Base-by-base conservation (phyloP, 2,797 vertebrate species). In the Sebastes variabilis region DNA sequence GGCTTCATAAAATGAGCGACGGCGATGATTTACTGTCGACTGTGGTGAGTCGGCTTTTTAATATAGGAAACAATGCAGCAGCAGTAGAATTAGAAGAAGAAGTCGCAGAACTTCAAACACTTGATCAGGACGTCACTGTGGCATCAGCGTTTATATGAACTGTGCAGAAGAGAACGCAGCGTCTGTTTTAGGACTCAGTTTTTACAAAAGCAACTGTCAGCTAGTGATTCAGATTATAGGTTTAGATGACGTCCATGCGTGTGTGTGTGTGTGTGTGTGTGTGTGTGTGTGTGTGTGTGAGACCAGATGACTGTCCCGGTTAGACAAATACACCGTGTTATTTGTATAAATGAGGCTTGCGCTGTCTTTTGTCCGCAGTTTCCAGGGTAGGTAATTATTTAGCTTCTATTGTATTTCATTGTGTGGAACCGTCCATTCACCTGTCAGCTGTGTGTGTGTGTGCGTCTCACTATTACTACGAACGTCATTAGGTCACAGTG, bases 391-490 rank as follows among this genome's bases (percentile, higher is more conserved):
- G 46, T 81, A 62, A 89, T 89, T 73, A 89, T 85, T 85, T 60
- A 52, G 66, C 80, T 60, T 68, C 56, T 75, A 86, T 92, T 93
- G 90, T 91, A 1, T 64, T 86, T 72, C 61, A 72, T 58, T 84
- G 67, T 67, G 59, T 66, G 38, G 49, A 80, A 65, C 2, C 1
- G 61, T 82, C 71, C 76, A 70, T 77, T 84, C 90, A 89, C 75
- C 88, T 77, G 86, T 18, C 79, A 30, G 69, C 78, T 36, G 34
- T 87, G 4, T 81, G 4, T 81, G 4, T 81, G 34, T 59, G 30
- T 64, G 52, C 16, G 25, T 58, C 52, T 65, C 70, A 36, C 54
- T 12, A 12, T 69, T 24, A 71, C 56, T 20, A 18, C 36, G 30
- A 82, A 75, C 66, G 27, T 79, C 38, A 82, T 84, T 82, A 80